phyloP scores from a whole-genome alignment of 2,888 invertebrate species.

The Catocala nupta region DNA sequence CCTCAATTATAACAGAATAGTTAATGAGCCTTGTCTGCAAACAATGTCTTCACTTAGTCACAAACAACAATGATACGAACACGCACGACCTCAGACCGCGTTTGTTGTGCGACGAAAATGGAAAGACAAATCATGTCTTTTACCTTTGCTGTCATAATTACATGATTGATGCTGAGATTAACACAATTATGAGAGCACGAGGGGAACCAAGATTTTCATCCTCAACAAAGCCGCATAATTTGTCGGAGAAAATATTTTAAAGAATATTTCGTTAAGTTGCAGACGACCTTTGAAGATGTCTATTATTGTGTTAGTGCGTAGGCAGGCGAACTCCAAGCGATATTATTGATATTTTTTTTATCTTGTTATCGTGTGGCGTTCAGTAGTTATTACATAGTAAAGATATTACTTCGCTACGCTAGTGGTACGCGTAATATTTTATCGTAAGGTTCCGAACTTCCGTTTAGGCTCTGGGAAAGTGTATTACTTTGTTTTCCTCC shows the following conservation, averaged over 20 bases:
- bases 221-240: conserved; percentile 56
- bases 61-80: conserved; percentile 37
- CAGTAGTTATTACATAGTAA: not conserved
- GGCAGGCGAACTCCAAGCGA: conserved; percentile 11
- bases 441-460: no score
- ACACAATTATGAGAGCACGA: conserved; percentile 59
- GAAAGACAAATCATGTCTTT: conserved; percentile 25
- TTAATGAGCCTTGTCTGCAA: conserved; percentile 38
- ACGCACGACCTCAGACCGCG: conserved; percentile 21
- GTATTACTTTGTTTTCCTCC: no score
- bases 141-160: conserved; percentile 57
- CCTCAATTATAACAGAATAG: conserved; percentile 28
- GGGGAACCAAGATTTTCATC: conserved; percentile 55
- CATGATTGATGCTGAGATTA: conserved; percentile 65
- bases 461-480: no score
- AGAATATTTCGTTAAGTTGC: conserved; percentile 33
- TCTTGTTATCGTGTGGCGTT: not conserved
- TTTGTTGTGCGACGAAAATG: conserved; percentile 38
- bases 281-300: conserved; percentile 20
- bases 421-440: no score
- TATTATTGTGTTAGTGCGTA: conserved; percentile 29
- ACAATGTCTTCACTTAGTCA: conserved; percentile 27
- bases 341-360: conserved; percentile 21
- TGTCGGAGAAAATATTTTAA: conserved; percentile 46
- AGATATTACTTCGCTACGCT: no score